phyloP scores from a whole-genome alignment of 2,797 vertebrate species.

The Garrulus glandarius region DNA sequence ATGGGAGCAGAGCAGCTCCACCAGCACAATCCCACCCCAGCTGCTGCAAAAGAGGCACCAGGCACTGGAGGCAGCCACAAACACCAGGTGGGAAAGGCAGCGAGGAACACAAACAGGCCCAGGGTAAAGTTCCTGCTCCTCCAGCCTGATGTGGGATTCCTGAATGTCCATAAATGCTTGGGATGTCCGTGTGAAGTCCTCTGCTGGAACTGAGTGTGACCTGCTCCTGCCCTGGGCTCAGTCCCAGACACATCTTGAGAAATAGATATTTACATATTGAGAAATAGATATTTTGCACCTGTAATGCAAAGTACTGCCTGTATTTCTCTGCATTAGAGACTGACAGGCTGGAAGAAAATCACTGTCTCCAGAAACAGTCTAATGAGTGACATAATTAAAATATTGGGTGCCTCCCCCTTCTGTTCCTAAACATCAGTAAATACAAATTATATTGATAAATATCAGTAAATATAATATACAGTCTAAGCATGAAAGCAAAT shows the following conservation, averaged over 20 bases:
- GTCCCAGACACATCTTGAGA: background rate
- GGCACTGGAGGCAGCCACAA: background rate
- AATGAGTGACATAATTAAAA: background rate
- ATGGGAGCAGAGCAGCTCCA: background rate
- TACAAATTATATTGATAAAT: background rate
- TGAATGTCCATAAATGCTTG: accelerated
- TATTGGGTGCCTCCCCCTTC: background rate
- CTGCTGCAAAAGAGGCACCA: background rate
- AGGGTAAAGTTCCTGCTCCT: background rate
- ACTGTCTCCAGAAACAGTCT: background rate
- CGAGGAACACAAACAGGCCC: background rate
- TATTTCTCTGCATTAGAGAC: background rate
- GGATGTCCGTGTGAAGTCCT: accelerated
- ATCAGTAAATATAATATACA: background rate
- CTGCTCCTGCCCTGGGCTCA: background rate
- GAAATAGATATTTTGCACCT: background rate
- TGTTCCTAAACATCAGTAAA: background rate
- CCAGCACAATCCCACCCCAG: accelerated
- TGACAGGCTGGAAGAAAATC: background rate
- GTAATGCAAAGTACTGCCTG: background rate
- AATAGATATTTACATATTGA: background rate
- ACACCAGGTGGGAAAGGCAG: background rate
- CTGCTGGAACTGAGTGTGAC: background rate
- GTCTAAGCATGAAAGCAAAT: background rate
- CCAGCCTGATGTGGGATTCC: background rate